These are phyloP conservation scores for Aeoliscus strigatus DNA, from an alignment of 2,797 vertebrate species.

Conservation along the genomic window DNA sequence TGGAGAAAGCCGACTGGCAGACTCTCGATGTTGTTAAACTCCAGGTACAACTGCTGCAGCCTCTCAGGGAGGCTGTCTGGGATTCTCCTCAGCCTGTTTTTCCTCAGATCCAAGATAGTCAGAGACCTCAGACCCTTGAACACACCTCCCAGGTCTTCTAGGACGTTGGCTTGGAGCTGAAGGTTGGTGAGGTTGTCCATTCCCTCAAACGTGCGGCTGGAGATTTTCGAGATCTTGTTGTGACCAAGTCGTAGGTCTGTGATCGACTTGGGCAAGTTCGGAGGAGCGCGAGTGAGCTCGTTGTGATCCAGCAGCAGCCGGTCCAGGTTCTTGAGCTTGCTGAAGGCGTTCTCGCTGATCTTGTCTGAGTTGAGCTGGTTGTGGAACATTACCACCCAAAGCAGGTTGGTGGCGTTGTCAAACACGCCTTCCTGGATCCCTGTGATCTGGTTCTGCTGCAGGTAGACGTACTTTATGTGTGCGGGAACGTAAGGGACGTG, in stretches of 20 bases:
- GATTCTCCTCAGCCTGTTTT: conserved; percentile 82
- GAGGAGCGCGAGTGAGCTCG: conserved; percentile 82
- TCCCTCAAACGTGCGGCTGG: conserved; percentile 74
- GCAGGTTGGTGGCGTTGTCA: conserved; percentile 86
- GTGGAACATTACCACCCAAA: conserved; percentile 88
- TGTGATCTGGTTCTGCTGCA: conserved; percentile 88
- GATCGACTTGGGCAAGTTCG: conserved; percentile 83
- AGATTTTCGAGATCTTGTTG: conserved; percentile 85
- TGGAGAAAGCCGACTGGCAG: conserved; percentile 81
- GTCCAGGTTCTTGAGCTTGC: conserved; percentile 83
- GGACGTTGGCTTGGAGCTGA: conserved; percentile 81
- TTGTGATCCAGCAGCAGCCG: conserved; percentile 88
- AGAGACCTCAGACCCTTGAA: conserved; percentile 86
- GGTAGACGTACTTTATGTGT: conserved; percentile 91
- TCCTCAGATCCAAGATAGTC: conserved; percentile 83
- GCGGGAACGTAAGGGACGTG: conserved; percentile 87
- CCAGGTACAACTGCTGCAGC: conserved; percentile 87
- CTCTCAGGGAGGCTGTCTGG: conserved; percentile 78
- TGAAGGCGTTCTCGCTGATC: conserved; percentile 84
- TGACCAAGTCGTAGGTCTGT: conserved; percentile 81
- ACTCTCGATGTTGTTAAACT: conserved; percentile 84
- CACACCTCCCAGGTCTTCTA: conserved; percentile 79
- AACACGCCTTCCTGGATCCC: conserved; percentile 86
- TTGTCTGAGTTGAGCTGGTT: conserved; percentile 87
- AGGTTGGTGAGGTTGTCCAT: conserved; percentile 80